Conservation (phyloP, 2,888 invertebrate genomes). For the Pristionchus arcanus region DNA sequence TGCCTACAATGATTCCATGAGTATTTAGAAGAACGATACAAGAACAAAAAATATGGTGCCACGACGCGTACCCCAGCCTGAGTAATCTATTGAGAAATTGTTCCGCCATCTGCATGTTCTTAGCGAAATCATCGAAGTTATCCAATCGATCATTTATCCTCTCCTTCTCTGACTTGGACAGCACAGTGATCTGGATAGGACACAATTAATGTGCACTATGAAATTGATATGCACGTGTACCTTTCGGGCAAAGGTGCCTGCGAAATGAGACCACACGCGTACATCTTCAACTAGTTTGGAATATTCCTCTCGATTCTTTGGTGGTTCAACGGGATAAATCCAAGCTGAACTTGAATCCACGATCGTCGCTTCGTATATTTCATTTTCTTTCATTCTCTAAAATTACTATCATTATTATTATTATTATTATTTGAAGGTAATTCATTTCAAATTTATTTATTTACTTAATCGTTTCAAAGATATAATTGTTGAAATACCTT, state of each 20-base stretch:
- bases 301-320: neutral
- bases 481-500: neutral
- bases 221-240: neutral
- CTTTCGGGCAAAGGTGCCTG: neutral
- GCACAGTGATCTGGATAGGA: neutral
- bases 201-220: neutral
- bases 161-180: neutral
- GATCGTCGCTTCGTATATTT: neutral
- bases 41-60: neutral
- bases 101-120: neutral
- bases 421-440: neutral
- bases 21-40: neutral
- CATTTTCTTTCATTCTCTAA: neutral
- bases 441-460: neutral
- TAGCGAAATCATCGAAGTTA: neutral
- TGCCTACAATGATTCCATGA: neutral
- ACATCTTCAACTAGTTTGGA: neutral
- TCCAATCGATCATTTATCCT: conserved; percentile 1
- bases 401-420: no score
- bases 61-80: neutral
- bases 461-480: no score
- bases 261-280: neutral
- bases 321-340: conserved; percentile 49
- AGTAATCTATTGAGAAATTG: neutral
- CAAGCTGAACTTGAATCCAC: conserved; percentile 28